phyloP scores from a whole-genome alignment of 2,888 invertebrate species.

The Drosophila kambysellisi region DNA sequence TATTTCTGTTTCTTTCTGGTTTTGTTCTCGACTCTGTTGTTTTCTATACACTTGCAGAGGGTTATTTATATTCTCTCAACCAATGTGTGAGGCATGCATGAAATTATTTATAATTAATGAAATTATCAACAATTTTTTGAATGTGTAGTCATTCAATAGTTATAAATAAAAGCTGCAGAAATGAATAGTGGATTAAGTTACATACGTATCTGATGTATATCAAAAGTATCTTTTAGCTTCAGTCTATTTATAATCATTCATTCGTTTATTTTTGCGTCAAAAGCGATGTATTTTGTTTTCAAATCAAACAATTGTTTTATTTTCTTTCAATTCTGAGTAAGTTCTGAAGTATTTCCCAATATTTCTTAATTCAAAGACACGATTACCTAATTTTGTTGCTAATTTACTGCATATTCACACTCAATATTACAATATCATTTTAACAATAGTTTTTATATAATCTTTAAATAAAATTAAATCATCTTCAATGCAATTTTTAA shows the following conservation, averaged over 20 bases:
- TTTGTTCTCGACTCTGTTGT: slow-evolving; percentile 59
- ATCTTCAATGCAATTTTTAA: not conserved
- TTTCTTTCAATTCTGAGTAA: not conserved
- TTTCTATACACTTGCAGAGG: slow-evolving; percentile 1
- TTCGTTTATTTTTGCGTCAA: not conserved
- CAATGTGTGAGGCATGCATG: not conserved
- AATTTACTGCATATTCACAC: not conserved
- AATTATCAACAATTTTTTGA: not conserved
- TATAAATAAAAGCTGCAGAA: not conserved
- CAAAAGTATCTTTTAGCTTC: not conserved
- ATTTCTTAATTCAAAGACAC: not conserved
- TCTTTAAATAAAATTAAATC: not conserved
- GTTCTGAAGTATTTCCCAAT: not conserved
- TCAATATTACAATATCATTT: not conserved
- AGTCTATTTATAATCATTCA: not conserved
- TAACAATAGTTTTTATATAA: not conserved
- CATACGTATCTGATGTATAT: not conserved
- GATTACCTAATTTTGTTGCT: not conserved
- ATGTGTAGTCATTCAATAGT: too few relatives aligned
- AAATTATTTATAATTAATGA: not conserved
- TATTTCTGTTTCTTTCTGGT: slow-evolving; percentile 51
- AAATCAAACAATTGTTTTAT: not conserved
- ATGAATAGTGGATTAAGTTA: not conserved
- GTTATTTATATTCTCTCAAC: not conserved
- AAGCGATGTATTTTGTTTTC: not conserved